Base-by-base conservation (phyloP, 2,888 invertebrate species). In the Lasioglossum malachurum region DNA sequence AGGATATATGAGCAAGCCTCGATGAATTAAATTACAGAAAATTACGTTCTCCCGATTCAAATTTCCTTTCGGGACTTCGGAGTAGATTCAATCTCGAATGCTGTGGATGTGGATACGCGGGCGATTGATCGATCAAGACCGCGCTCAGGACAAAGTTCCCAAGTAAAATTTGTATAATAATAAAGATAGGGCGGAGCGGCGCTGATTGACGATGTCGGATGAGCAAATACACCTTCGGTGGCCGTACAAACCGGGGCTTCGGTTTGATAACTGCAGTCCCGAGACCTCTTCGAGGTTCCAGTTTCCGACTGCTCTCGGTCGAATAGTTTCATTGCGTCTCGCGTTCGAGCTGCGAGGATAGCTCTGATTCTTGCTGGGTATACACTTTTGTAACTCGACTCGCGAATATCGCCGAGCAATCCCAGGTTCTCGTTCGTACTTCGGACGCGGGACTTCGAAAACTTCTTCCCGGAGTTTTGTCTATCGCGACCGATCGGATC, bases 311-410 rank as follows among this genome's bases (percentile, higher is more conserved):
- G 75, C 80, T 73, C n/a, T 82, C 75, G 81, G 44, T 77, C 74
- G 80, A 86, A 83, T 78, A 84, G 82, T 87, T 88, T 78, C 82
- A 78, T 84, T 69, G 86, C 76, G 53, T 53, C 19, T 73, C 73
- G 83, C 60, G 14, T 71, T 57, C 38, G n/a, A 71, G n/a, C 12
- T 72, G 67, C 53, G n/a, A 57, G 41, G 41, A 41, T 41, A 72
- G 44, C 71, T 86, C 74, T 84, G 87, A 87, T 89, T 88, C 87
- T 80, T 86, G 85, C 81, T 74, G 85, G 80, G 69, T 84, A 72
- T 86, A 85, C 85, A 88, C 83, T 89, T 84, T 77, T 64, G 83
- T 80, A 89, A 89, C 89, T 90, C 86, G 82, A 46, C 67, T 78
- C 84, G 81, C 73, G 79, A 84, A 86, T 83, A 84, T 82, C 81